Evolutionary conservation across 2,113 vertebrate species (phyloP).

Genomic region (Leptodactylus fuscus): DNA sequence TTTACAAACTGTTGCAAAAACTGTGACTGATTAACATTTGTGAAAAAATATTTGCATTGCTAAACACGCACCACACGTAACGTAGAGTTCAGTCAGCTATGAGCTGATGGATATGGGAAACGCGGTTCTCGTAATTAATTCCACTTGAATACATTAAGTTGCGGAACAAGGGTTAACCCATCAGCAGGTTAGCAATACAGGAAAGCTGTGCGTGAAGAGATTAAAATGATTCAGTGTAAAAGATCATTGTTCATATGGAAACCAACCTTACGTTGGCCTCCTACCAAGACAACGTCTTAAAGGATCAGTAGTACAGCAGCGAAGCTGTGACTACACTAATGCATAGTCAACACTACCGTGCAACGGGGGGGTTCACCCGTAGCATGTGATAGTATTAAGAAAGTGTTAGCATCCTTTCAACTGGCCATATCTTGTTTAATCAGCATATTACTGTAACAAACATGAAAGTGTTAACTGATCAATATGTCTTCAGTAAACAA

Average conservation of each 20-base stretch:
- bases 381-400: constrained; percentile 69
- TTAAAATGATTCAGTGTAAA: constrained; percentile 71
- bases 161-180: constrained; percentile 12
- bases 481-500: constrained; percentile 84
- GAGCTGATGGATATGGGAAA: constrained; percentile 18
- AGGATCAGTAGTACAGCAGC: constrained; percentile 75
- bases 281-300: constrained; percentile 76
- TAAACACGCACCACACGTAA: constrained; percentile 36
- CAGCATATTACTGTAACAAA: constrained; percentile 82
- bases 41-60: constrained; percentile 51
- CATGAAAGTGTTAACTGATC: constrained; percentile 82
- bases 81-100: constrained; percentile 22
- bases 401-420: constrained; percentile 77
- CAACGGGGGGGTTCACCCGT: constrained; percentile 72
- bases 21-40: constrained; percentile 38
- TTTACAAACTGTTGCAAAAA: constrained; percentile 43
- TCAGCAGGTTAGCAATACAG: not conserved
- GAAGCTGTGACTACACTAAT: constrained; percentile 70
- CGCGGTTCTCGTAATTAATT: not conserved
- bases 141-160: constrained; percentile 13
- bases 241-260: constrained; percentile 53
- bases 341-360: constrained; percentile 73
- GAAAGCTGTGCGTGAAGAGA: constrained; percentile 60
- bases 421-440: constrained; percentile 79
- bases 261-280: constrained; percentile 57